Base-by-base conservation (phyloP, 2,888 invertebrate species). In the Dasypolia templi region DNA sequence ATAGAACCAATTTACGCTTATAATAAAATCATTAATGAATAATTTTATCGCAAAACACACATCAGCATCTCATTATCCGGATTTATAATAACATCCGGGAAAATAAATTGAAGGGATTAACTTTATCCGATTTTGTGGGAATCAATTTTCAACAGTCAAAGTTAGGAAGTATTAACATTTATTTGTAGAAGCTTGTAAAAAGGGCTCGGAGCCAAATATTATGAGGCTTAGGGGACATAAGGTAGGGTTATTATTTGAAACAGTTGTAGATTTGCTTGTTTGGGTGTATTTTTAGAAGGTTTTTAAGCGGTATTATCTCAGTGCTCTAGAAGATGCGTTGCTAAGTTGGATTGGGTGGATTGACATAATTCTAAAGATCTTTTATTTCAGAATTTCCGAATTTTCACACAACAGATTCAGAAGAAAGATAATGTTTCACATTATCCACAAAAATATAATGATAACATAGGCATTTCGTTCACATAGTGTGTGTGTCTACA, bases 71-170 rank as follows among this genome's bases (percentile, higher is more conserved):
- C 82, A 82, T 74, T 84, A 74, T 64, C 77, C 58, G 51, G 74
- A 73, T 80, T n/a, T 80, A 82, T 78, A 75, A 75, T 77, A 51
- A 77, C 42, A 42, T 39, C 82, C 69, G 49, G 63, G 66, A 81
- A 65, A 84, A 83, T 83, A 84, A 87, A 84, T 82, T 81, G 84
- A 71, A 73, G 22, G 72, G 78, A 75, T 81, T 83, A 58, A 70
- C 62, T 75, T 83, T 75, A 83, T 81, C 76, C 75, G 65, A 46
- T 76, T 70, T 72, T 76, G 73, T 78, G 79, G 63, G 64, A 81
- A 87, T 87, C 82, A 86, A 89, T 88, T 89, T 87, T 87, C 81
- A 81, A 81, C 81, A 80, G 85, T 77, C 79, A 81, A 79, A 83
- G 75, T 83, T 84, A 74, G 81, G 82, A 81, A 75, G 75, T 82